Base-by-base conservation (phyloP, 2,113 vertebrate species). In the Illadopsis cleaveri region DNA sequence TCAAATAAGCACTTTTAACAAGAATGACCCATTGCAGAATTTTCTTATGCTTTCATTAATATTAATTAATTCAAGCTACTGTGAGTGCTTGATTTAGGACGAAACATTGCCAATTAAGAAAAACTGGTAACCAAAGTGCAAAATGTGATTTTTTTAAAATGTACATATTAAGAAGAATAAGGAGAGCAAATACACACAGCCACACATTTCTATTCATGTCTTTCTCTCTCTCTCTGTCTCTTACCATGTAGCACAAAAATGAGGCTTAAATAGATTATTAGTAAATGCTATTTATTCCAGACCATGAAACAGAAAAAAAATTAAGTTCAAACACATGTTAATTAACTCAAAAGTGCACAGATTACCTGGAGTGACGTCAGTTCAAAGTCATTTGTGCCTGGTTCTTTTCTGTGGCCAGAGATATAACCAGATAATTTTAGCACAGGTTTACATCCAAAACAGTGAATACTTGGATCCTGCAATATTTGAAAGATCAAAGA, bases 401-500 rank as follows among this genome's bases (percentile, higher is more conserved):
- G 42, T 93, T 84, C 77, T 97, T 97, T 94, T 95, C 47, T 47
- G 23, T 94, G 73, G 79, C 81, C 93, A 94, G 90, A 92, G 28
- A 28, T 89, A 90, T 96, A 97, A 97, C 95, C 96, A 96, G 92
- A 75, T 97, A 80, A 93, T 97, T 96, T 97, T 87, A 97, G 68
- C 56, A 95, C 44, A 94, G 79, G 95, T 97, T 96, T 95, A 82
- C 94, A 93, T 80, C 77, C 62, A 95, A 95, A 97, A 95, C 47
- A 97, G 77, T 83, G 70, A 94, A 95, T 87, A 88, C 93, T 98
- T 98, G 97, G 94, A 97, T 98, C 95, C 57, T 28, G 24, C 25
- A 82, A 22, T 94, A 96, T 91, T 91, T 93, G 77, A 56, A 94
- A 98, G 94, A 98, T 98, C 94, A 97, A 97, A 98, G 95, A 96